Conservation (phyloP, 92 coral and sea anemone genomes). For the Bergia sp. region DNA sequence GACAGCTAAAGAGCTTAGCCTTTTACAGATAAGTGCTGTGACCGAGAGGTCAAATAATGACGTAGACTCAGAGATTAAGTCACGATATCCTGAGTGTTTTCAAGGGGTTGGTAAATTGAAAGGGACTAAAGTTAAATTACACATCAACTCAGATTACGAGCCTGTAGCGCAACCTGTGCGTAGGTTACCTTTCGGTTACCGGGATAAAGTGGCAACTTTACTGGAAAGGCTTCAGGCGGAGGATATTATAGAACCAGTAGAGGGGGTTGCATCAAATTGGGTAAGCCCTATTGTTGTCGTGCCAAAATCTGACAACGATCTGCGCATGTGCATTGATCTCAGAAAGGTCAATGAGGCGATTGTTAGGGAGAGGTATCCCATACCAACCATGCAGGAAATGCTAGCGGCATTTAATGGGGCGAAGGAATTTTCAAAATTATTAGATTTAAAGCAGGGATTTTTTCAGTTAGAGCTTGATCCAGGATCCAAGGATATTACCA, state of each 20-base stretch:
- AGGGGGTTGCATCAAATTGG: conserved; percentile 42
- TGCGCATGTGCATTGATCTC: conserved; percentile 46
- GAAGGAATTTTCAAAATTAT: conserved; percentile 38
- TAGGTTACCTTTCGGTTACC: conserved; percentile 39
- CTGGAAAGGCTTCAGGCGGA: conserved; percentile 12
- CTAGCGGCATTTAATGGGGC: conserved; percentile 34
- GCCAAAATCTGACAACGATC: conserved; percentile 32
- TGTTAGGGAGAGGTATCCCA: conserved; percentile 45
- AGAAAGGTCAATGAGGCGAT: conserved; percentile 51
- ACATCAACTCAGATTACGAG: conserved; percentile 32
- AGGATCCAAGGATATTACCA: conserved; percentile 46
- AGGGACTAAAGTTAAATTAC: conserved; percentile 9
- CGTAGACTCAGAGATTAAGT: conserved; percentile 7
- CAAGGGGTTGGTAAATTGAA: conserved; percentile 16
- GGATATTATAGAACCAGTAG: conserved; percentile 47
- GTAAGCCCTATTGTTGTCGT: conserved; percentile 40
- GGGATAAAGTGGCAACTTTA: conserved; percentile 35
- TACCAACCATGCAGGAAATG: conserved; percentile 45
- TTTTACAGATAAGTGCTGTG: not conserved
- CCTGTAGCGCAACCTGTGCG: conserved; percentile 44
- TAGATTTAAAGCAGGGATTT: conserved; percentile 47
- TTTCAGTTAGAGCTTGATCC: conserved; percentile 45
- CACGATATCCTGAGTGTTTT: conserved; percentile 23
- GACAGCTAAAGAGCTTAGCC: not conserved
- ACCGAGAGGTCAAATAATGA: too few relatives aligned